Conservation (phyloP, 2,888 invertebrate species). For the Agonopterix heracliana region DNA sequence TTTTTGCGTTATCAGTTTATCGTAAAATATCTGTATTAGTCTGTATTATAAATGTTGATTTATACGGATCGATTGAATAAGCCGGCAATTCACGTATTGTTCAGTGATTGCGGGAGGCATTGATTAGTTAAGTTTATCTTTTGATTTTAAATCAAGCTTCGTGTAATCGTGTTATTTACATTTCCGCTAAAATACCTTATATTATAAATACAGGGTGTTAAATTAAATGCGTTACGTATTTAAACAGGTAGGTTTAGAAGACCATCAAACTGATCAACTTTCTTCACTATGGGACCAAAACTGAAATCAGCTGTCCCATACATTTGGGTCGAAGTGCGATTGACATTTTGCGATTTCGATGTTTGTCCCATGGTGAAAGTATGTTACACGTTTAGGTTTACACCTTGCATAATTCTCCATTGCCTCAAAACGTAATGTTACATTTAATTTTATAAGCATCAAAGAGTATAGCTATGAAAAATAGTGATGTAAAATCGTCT, state of each 20-base stretch:
- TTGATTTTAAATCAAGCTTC: background rate
- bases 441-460: too few relatives aligned
- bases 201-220: background rate
- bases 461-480: too few relatives aligned
- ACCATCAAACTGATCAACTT: background rate
- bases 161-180: background rate
- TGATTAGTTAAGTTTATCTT: constrained; percentile 12
- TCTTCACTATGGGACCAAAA: background rate
- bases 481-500: too few relatives aligned
- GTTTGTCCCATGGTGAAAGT: too few relatives aligned
- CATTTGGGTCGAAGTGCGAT: too few relatives aligned
- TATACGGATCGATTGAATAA: constrained; percentile 25
- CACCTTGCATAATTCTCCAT: too few relatives aligned
- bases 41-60: constrained; percentile 19
- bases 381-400: too few relatives aligned
- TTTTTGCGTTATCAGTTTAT: constrained; percentile 5
- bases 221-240: too few relatives aligned
- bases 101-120: constrained; percentile 25
- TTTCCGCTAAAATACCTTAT: background rate
- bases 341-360: too few relatives aligned
- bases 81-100: constrained; percentile 20
- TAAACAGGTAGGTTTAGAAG: background rate
- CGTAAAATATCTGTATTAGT: background rate
- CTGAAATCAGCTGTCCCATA: too few relatives aligned
- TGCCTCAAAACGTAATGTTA: too few relatives aligned